These are phyloP conservation scores for Tragelaphus scriptus DNA, from an alignment of 2,113 vertebrate genomes.

Conservation along the genomic window DNA sequence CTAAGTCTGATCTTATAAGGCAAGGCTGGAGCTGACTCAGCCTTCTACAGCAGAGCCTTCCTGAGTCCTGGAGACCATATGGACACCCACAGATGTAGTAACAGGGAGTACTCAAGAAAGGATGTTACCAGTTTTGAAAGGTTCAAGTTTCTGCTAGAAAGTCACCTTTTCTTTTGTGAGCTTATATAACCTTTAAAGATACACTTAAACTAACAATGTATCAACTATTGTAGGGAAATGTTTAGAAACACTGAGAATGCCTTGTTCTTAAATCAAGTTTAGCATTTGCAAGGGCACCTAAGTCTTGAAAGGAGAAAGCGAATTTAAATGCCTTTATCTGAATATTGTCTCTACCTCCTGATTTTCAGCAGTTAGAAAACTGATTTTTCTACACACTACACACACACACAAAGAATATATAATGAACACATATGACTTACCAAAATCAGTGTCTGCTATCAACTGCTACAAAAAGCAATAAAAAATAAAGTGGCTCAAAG, in stretches of 20 bases:
- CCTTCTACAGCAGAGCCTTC: neutral
- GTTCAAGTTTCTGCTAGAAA: neutral
- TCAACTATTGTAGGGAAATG: neutral
- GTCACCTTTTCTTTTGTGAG: neutral
- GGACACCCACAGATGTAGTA: neutral
- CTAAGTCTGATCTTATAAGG: accelerated
- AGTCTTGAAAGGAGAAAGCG: neutral
- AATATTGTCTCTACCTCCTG: neutral
- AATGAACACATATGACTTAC: neutral
- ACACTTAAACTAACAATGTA: neutral
- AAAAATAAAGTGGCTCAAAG: neutral
- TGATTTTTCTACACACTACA: neutral
- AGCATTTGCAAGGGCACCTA: neutral
- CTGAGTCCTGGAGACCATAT: accelerated
- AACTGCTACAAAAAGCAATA: neutral
- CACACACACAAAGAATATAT: neutral
- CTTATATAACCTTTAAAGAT: neutral
- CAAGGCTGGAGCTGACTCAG: too few species aligned
- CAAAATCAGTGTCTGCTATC: neutral
- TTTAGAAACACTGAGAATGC: neutral
- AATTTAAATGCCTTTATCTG: neutral
- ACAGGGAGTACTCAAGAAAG: neutral
- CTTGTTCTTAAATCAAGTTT: neutral
- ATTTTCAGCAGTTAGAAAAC: neutral
- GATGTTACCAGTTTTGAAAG: neutral